phyloP scores from a whole-genome alignment of 2,797 vertebrate genomes.

The Bucorvus abyssinicus region DNA sequence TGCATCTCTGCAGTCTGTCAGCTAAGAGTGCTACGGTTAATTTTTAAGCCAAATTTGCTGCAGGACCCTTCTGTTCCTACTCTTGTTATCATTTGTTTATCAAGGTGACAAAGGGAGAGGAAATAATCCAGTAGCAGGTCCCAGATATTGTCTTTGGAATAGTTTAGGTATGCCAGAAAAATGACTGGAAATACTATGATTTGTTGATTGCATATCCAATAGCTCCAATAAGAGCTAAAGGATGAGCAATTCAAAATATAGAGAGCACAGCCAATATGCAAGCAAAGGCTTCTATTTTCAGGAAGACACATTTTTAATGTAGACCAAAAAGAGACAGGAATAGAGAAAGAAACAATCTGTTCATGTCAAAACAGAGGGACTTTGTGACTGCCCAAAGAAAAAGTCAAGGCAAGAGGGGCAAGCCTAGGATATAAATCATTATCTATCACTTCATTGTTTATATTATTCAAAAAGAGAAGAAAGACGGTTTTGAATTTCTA shows the following conservation, averaged over 20 bases:
- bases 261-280: not conserved
- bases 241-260: not conserved
- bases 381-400: not conserved
- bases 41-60: not conserved
- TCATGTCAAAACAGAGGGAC: slow-evolving; percentile 7
- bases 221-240: not conserved
- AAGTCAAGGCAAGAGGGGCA: not conserved
- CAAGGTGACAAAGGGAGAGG: not conserved
- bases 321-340: not conserved
- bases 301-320: not conserved
- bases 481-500: not conserved
- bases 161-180: slow-evolving; percentile 17
- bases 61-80: not conserved
- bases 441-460: not conserved
- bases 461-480: not conserved
- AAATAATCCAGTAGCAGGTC: slow-evolving; percentile 6
- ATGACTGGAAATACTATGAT: slow-evolving; percentile 12
- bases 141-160: slow-evolving; percentile 7
- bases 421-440: not conserved
- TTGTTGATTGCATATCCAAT: not conserved
- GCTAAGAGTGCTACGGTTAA: not conserved
- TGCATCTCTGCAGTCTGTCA: not conserved
- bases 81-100: not conserved
- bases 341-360: slow-evolving; percentile 20
- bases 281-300: slow-evolving; percentile 30